Conservation (phyloP, 2,888 invertebrate species). For the Pycnomerus fuliginosus region DNA sequence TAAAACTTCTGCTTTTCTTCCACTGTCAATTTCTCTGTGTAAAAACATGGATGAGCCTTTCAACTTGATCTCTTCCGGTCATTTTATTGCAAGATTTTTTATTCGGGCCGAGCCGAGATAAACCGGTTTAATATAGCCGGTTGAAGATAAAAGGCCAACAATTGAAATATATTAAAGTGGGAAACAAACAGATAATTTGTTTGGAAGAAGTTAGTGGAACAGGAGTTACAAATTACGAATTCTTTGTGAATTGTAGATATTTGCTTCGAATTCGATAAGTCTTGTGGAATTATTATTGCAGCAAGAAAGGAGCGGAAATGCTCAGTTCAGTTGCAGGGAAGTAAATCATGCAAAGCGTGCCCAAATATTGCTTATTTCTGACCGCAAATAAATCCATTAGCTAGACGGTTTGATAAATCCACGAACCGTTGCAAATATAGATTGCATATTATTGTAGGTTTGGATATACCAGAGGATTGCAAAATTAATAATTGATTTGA, state of each 20-base stretch:
- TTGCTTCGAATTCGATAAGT: conserved; percentile 12
- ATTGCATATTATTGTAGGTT: no score
- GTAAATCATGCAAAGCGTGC: conserved; percentile 12
- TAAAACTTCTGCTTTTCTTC: no score
- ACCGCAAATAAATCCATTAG: no score
- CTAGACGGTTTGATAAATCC: no score
- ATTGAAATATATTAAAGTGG: conserved; percentile 22
- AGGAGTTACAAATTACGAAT: conserved; percentile 16
- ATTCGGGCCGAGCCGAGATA: no score
- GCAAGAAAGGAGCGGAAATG: conserved; percentile 6
- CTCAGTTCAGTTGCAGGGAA: conserved; percentile 9
- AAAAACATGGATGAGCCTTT: no score
- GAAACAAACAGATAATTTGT: conserved; percentile 25
- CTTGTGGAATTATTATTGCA: conserved; percentile 10
- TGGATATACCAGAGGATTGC: no score
- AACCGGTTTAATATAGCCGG: background rate
- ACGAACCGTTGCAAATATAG: no score
- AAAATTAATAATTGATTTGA: no score
- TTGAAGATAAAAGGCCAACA: conserved; percentile 18
- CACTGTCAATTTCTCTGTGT: no score
- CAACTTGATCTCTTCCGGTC: no score
- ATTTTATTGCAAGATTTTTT: no score
- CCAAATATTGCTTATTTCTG: conserved; percentile 15
- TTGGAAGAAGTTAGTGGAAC: conserved; percentile 17
- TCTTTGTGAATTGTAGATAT: conserved; percentile 8